Conservation (phyloP, 2,888 invertebrate genomes). For the Sphaeridia pumilis region DNA sequence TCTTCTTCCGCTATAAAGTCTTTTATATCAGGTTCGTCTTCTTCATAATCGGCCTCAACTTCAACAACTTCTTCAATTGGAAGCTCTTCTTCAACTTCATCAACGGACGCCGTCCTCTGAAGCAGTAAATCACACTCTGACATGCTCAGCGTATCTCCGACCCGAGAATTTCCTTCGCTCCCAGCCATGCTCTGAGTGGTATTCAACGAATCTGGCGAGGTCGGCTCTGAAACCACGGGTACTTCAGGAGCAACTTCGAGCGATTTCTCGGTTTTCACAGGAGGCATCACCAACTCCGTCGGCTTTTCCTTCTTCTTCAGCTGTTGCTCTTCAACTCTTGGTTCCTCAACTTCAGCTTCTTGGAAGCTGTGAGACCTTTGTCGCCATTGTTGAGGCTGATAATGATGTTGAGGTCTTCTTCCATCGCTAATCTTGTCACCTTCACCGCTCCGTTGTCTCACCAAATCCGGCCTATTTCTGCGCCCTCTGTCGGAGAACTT, state of each 20-base stretch:
- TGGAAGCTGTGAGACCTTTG: too few species aligned
- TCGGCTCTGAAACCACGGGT: too few species aligned
- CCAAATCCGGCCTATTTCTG: too few species aligned
- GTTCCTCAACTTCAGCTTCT: background rate
- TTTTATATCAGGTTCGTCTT: conserved; percentile 9
- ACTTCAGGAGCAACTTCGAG: background rate
- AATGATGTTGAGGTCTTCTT: too few species aligned
- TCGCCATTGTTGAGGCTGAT: too few species aligned
- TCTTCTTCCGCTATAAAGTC: conserved; percentile 9
- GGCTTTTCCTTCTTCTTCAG: conserved; percentile 1
- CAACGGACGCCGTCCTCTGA: conserved; percentile 35
- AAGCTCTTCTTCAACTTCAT: conserved; percentile 36
- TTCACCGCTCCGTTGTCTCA: too few species aligned
- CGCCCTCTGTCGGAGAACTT: too few species aligned
- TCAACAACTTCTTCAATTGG: conserved; percentile 23
- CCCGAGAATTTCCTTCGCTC: conserved; percentile 28
- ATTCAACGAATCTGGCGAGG: conserved; percentile 35
- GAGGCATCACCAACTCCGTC: background rate
- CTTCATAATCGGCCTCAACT: too few species aligned
- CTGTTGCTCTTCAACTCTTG: background rate
- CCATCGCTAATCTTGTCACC: too few species aligned
- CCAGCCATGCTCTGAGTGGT: conserved; percentile 36
- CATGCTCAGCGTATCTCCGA: conserved; percentile 28
- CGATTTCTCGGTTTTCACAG: background rate
- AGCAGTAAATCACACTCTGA: conserved; percentile 34